These are phyloP conservation scores for Tanytarsus gracilentus DNA, from an alignment of 2,888 invertebrate genomes.

Conservation along the genomic window DNA sequence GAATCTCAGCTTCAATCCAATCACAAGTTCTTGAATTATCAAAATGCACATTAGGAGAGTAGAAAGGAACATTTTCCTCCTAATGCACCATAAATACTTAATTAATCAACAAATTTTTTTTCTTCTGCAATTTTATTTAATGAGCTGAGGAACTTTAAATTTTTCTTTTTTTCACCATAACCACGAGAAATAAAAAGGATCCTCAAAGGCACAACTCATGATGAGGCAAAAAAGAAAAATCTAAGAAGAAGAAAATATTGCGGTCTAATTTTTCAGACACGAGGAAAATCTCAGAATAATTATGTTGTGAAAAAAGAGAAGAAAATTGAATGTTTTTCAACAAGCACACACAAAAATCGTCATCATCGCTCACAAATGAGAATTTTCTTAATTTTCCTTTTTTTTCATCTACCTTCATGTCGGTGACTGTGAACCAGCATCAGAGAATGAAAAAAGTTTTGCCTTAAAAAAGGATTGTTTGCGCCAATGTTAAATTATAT, in stretches of 20 bases:
- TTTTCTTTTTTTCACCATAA: not conserved
- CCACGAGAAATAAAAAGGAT: no score
- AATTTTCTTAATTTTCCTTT: no score
- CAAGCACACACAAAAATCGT: no score
- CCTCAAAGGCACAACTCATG: not conserved
- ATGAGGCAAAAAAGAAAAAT: not conserved
- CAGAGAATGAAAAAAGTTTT: no score
- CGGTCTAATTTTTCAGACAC: conserved; percentile 11
- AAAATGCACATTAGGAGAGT: not conserved
- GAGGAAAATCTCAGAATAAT: not conserved
- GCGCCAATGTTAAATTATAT: conserved; percentile 14
- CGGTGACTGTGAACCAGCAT: no score
- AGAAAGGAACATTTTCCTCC: not conserved
- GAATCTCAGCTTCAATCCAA: no score
- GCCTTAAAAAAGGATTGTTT: conserved; percentile 17
- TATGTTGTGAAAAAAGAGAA: not conserved
- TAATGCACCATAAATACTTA: not conserved
- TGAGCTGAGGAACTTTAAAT: no score
- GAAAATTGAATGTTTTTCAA: no score
- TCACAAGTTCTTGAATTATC: no score
- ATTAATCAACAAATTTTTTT: not conserved
- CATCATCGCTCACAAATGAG: no score
- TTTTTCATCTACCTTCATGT: no score
- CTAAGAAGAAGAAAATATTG: conserved; percentile 1
- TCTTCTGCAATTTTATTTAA: no score